Evolutionary conservation across 2,888 invertebrate genomes (phyloP).

Genomic region (Lypha dubia): DNA sequence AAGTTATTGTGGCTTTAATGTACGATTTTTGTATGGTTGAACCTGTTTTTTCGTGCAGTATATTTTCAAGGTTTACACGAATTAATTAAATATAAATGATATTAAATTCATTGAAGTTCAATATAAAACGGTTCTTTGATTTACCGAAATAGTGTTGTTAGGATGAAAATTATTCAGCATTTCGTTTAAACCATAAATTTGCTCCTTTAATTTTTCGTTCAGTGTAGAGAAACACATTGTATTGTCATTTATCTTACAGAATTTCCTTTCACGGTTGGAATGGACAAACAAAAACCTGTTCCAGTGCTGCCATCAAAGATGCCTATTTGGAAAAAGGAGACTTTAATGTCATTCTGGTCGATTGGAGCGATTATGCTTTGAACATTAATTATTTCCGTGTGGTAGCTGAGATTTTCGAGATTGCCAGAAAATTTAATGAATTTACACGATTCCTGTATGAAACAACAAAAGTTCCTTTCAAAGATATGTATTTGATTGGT

Average conservation of each 20-base stretch:
- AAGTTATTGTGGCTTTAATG: too few species aligned
- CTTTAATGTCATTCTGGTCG: slow-evolving; percentile 77
- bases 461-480: slow-evolving; percentile 62
- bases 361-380: slow-evolving; percentile 76
- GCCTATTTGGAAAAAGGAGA: slow-evolving; percentile 75
- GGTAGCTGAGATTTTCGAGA: slow-evolving; percentile 73
- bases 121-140: too few species aligned
- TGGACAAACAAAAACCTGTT: slow-evolving; percentile 74
- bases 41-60: too few species aligned
- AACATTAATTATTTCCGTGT: slow-evolving; percentile 76
- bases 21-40: too few species aligned
- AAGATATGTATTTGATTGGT: slow-evolving; percentile 77
- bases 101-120: too few species aligned
- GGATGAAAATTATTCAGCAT: too few species aligned
- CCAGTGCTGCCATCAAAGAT: slow-evolving; percentile 76
- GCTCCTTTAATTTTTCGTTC: neutral
- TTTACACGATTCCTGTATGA: slow-evolving; percentile 76
- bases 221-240: neutral
- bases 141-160: too few species aligned
- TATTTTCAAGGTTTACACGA: too few species aligned
- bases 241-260: slow-evolving; percentile 61
- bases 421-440: slow-evolving; percentile 74
- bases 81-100: too few species aligned
- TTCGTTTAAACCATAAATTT: too few species aligned
- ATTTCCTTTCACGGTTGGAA: slow-evolving; percentile 76